Conservation (phyloP, 2,888 invertebrate genomes). For the Raillietiella orientalis region DNA sequence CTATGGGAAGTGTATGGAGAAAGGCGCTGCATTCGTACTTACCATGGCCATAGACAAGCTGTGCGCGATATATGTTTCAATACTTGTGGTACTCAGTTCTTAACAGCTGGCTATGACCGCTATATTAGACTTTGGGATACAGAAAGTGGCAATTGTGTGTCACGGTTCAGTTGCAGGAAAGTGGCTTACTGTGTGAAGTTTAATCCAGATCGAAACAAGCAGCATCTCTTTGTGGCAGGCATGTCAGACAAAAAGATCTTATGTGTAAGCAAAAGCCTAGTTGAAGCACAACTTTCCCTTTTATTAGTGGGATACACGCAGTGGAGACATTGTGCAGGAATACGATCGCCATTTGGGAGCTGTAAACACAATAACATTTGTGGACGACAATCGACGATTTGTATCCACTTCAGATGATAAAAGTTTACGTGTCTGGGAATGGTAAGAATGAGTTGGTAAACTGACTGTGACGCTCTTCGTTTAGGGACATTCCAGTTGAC, state of each 20-base stretch:
- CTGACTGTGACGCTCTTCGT: constrained; percentile 4
- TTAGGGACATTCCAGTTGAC: constrained; percentile 67
- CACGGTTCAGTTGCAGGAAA: constrained; percentile 73
- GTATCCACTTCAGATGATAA: constrained; percentile 98
- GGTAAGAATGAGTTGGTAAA: constrained; percentile 21
- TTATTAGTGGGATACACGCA: constrained; percentile 70
- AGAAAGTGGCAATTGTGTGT: constrained; percentile 59
- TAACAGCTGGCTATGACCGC: constrained; percentile 49
- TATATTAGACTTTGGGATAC: constrained; percentile 93
- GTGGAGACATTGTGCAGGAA: constrained; percentile 83
- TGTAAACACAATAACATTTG: constrained; percentile 95
- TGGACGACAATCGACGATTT: constrained; percentile 88
- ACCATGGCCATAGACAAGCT: constrained; percentile 83
- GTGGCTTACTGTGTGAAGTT: constrained; percentile 95
- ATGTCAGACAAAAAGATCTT: constrained; percentile 98
- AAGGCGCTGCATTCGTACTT: constrained; percentile 65
- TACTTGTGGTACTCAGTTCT: constrained; percentile 62
- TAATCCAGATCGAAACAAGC: constrained; percentile 86
- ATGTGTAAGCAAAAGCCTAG: constrained; percentile 35
- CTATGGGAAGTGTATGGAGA: constrained; percentile 97
- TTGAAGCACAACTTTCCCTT: constrained; percentile 2
- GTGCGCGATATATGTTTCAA: constrained; percentile 88
- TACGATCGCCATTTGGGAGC: constrained; percentile 96
- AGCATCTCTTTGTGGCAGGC: constrained; percentile 88
- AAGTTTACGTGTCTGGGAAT: constrained; percentile 95